Conservation (phyloP, 2,113 vertebrate genomes). For the Bufo gargarizans region DNA sequence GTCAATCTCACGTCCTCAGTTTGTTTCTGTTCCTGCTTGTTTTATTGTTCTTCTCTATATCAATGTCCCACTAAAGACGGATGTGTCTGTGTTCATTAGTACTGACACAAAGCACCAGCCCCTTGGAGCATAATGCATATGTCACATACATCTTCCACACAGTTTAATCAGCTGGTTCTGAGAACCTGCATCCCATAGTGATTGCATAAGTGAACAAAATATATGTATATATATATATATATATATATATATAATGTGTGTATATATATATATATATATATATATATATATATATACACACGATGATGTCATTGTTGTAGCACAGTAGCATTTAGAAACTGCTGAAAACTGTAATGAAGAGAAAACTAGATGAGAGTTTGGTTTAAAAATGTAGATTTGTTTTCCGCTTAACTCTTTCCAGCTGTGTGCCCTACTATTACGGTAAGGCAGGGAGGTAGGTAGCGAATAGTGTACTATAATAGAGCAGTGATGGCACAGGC, state of each 20-base stretch:
- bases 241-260: too few relatives aligned
- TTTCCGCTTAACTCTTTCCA: too few relatives aligned
- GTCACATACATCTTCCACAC: conserved; percentile 22
- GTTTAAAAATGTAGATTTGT: background rate
- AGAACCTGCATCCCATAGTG: conserved; percentile 33
- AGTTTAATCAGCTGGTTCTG: conserved; percentile 6
- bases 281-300: background rate
- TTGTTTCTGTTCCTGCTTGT: background rate
- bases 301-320: conserved; percentile 12
- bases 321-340: conserved; percentile 27
- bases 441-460: too few relatives aligned
- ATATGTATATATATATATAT: background rate
- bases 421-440: too few relatives aligned
- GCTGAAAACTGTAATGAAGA: background rate
- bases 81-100: conserved; percentile 38
- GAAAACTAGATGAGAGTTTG: background rate
- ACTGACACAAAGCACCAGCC: conserved; percentile 32
- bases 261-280: background rate
- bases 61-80: conserved; percentile 7
- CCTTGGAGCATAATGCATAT: conserved; percentile 35
- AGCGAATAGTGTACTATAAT: too few relatives aligned
- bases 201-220: conserved; percentile 11
- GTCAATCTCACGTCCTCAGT: background rate
- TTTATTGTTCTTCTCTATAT: conserved; percentile 32
- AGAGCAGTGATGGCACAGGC: too few relatives aligned